These are phyloP conservation scores for Platycheirus rosarum DNA, from an alignment of 2,888 invertebrate species.

Conservation along the genomic window DNA sequence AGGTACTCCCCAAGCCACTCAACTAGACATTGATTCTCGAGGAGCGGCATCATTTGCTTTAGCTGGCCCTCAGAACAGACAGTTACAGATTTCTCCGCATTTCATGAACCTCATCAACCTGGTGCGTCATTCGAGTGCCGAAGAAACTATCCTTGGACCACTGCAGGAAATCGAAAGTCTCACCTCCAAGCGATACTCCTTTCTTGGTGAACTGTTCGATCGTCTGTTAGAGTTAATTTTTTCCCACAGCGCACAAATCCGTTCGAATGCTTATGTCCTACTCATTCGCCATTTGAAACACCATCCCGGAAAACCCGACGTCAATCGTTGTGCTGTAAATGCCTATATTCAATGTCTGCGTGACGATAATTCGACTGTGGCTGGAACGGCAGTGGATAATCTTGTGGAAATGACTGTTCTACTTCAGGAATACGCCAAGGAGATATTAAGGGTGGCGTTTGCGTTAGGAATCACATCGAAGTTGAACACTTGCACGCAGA, in stretches of 20 bases:
- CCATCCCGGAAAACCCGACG: constrained; percentile 84
- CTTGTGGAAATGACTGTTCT: constrained; percentile 92
- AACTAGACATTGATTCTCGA: constrained; percentile 77
- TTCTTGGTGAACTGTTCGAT: constrained; percentile 87
- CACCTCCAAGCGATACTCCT: constrained; percentile 87
- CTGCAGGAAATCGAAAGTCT: constrained; percentile 90
- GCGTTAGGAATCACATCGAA: constrained; percentile 91
- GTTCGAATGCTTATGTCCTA: constrained; percentile 88
- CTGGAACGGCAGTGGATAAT: constrained; percentile 90
- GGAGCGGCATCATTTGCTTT: constrained; percentile 79
- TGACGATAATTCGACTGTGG: constrained; percentile 90
- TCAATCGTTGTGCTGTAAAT: constrained; percentile 87
- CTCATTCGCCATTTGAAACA: constrained; percentile 88
- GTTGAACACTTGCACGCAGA: constrained; percentile 89
- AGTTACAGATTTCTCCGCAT: constrained; percentile 80
- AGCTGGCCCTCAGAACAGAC: constrained; percentile 78
- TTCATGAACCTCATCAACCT: constrained; percentile 80
- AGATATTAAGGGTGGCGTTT: constrained; percentile 91
- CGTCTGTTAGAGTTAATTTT: constrained; percentile 86
- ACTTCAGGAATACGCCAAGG: constrained; percentile 92
- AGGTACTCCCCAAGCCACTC: constrained; percentile 76
- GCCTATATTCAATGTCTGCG: constrained; percentile 92
- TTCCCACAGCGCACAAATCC: constrained; percentile 85
- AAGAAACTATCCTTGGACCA: constrained; percentile 85
- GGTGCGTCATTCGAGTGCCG: constrained; percentile 80